Evolutionary conservation across 1,140 invertebrate genomes (phyloP).

Genomic region (Phortica variegata): DNA sequence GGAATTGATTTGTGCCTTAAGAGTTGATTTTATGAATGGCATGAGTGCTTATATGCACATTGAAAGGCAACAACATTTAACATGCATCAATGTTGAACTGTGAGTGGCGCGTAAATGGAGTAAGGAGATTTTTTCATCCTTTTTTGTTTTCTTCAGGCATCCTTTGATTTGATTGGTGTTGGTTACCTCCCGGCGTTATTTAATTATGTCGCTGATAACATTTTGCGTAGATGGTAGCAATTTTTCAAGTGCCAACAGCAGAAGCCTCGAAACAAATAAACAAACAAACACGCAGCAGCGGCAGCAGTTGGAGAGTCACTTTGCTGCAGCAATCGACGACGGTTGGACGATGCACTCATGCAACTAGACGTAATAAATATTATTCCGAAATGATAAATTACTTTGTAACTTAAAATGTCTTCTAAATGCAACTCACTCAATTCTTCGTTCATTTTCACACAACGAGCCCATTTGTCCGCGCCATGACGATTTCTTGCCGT

Average conservation of each 20-base stretch:
- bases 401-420: conserved; percentile 45
- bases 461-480: too few species aligned
- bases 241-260: conserved; percentile 36
- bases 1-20: too few species aligned
- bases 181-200: conserved; percentile 51
- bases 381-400: conserved; percentile 43
- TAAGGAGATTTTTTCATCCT: too few species aligned
- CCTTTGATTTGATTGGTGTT: too few species aligned
- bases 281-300: conserved; percentile 15
- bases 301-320: conserved; percentile 9
- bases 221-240: conserved; percentile 54
- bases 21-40: too few species aligned
- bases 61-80: too few species aligned
- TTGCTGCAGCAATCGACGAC: conserved; percentile 3
- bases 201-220: conserved; percentile 57
- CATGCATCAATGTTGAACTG: too few species aligned
- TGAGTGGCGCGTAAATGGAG: too few species aligned
- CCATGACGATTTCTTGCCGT: too few species aligned
- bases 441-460: too few species aligned
- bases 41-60: too few species aligned
- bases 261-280: conserved; percentile 25
- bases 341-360: neutral
- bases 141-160: too few species aligned
- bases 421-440: conserved; percentile 54
- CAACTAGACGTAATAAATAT: conserved; percentile 42